phyloP scores from a whole-genome alignment of 2,797 vertebrate species.

The Diplodus sargus region DNA sequence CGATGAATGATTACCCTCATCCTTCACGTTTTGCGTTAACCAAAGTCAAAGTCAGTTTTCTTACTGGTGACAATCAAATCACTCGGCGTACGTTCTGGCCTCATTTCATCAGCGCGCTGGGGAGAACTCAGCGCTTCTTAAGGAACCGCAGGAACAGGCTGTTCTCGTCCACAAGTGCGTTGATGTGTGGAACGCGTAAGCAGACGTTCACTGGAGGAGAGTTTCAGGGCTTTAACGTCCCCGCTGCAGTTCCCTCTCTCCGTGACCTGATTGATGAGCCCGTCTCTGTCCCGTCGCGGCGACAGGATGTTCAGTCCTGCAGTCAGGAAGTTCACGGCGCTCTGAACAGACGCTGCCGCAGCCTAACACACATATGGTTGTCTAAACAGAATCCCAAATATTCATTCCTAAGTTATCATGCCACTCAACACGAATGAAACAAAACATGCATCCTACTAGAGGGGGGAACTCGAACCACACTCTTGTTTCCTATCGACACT shows the following conservation, averaged over 20 bases:
- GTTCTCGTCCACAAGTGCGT: not conserved
- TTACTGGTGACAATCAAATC: not conserved
- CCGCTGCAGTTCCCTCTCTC: not conserved
- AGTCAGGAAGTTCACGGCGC: constrained; percentile 44
- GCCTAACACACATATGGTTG: constrained; percentile 35
- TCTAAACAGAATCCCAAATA: constrained; percentile 61
- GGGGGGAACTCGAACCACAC: constrained; percentile 44
- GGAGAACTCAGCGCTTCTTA: too few species aligned
- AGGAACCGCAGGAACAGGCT: not conserved
- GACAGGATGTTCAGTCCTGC: constrained; percentile 20
- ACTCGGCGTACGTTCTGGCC: not conserved
- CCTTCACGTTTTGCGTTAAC: not conserved
- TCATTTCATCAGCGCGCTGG: not conserved
- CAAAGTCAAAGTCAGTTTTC: not conserved
- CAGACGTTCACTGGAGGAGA: not conserved
- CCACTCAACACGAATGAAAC: constrained; percentile 74
- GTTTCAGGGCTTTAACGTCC: not conserved
- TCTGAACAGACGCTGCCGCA: constrained; percentile 52
- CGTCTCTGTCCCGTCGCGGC: not conserved
- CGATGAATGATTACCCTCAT: not conserved
- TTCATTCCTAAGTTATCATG: constrained; percentile 75
- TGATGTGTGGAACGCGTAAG: not conserved
- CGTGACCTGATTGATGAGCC: not conserved
- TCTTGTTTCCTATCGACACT: constrained; percentile 46
- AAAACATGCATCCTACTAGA: constrained; percentile 75